phyloP scores from a whole-genome alignment of 2,888 invertebrate genomes.

The Autographa gamma region DNA sequence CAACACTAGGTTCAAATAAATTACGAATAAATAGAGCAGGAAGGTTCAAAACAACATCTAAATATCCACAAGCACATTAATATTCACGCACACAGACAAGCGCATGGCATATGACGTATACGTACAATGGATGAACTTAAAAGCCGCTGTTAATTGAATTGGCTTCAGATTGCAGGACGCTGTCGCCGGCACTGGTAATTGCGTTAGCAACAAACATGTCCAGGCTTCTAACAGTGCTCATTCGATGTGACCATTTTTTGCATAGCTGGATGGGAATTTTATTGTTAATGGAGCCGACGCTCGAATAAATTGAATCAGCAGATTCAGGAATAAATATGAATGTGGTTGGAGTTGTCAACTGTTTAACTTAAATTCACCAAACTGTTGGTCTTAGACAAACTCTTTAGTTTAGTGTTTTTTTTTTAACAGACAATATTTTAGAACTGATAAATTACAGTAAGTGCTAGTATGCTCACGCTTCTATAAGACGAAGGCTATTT shows the following conservation, averaged over 20 bases:
- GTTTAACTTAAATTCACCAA: background rate
- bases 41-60: background rate
- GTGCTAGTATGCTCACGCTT: too few relatives aligned
- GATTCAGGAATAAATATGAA: slow-evolving; percentile 17
- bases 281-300: slow-evolving; percentile 48
- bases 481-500: too few relatives aligned
- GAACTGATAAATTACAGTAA: too few relatives aligned
- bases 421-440: too few relatives aligned
- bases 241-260: slow-evolving; percentile 69
- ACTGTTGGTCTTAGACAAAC: background rate
- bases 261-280: slow-evolving; percentile 47
- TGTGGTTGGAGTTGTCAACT: background rate
- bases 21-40: background rate
- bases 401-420: background rate
- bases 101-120: slow-evolving; percentile 34
- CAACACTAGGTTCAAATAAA: background rate
- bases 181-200: slow-evolving; percentile 77
- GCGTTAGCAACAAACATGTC: slow-evolving; percentile 82
- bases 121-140: slow-evolving; percentile 77
- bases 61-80: slow-evolving; percentile 9
- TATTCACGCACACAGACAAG: slow-evolving; percentile 19
- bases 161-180: slow-evolving; percentile 84
- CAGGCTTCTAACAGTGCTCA: slow-evolving; percentile 69
- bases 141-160: slow-evolving; percentile 87
- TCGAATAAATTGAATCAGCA: slow-evolving; percentile 35